Evolutionary conservation across 1,140 invertebrate species (phyloP).

Genomic region (Saxidomus purpurata): DNA sequence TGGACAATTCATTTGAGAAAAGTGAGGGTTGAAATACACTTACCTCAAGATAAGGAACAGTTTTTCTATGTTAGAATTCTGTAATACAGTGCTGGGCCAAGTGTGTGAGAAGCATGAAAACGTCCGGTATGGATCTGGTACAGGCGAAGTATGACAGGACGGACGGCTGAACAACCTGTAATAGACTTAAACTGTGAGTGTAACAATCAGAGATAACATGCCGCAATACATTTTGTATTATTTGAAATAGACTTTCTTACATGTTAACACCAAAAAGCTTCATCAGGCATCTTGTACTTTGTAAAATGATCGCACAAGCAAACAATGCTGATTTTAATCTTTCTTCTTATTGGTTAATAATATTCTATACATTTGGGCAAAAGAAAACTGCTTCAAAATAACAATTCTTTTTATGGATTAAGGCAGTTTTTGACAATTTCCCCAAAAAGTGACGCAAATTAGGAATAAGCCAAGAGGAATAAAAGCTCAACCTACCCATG

Average conservation of each 20-base stretch:
- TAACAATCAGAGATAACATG: background rate
- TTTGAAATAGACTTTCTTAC: background rate
- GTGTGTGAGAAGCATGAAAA: background rate
- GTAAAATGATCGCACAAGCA: too few relatives aligned
- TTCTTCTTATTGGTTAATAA: too few relatives aligned
- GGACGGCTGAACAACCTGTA: background rate
- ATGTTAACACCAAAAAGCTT: background rate
- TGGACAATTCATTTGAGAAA: background rate
- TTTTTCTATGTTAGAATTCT: conserved; percentile 12
- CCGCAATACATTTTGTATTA: background rate
- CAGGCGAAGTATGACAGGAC: background rate
- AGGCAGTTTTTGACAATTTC: background rate
- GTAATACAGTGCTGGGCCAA: background rate
- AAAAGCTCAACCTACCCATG: background rate
- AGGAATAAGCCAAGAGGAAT: background rate
- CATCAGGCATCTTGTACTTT: too few relatives aligned
- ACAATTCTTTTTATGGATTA: too few relatives aligned
- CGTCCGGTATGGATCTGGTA: background rate
- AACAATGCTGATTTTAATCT: too few relatives aligned
- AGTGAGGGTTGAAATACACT: background rate
- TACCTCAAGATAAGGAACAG: conserved; percentile 41
- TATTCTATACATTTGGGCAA: too few relatives aligned
- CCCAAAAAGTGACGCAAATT: too few relatives aligned
- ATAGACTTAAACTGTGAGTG: background rate
- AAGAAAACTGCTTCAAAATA: too few relatives aligned